phyloP scores from a whole-genome alignment of 2,113 vertebrate species.

The Andinoacara biseriatus region DNA sequence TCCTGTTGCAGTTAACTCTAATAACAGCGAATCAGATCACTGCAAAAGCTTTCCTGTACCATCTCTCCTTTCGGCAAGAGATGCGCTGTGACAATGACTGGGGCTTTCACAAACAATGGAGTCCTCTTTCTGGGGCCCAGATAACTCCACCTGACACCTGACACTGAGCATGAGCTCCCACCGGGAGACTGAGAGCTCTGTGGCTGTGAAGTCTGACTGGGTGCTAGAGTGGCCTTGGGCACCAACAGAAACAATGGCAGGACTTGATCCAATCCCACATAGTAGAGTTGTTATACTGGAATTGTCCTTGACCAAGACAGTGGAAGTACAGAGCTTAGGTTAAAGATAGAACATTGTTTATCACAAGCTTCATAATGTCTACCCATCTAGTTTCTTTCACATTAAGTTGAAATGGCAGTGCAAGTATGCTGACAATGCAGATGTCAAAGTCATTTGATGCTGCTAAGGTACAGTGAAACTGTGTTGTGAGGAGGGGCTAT shows the following conservation, averaged over 20 bases:
- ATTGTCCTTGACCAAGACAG: constrained; percentile 38
- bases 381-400: constrained; percentile 17
- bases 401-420: constrained; percentile 41
- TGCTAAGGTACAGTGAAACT: constrained; percentile 35
- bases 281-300: constrained; percentile 26
- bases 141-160: constrained; percentile 79
- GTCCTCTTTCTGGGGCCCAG: constrained; percentile 45
- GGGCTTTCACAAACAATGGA: constrained; percentile 72
- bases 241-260: constrained; percentile 20
- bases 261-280: constrained; percentile 52
- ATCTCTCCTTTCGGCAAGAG: constrained; percentile 62
- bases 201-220: constrained; percentile 51
- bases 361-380: constrained; percentile 20
- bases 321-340: constrained; percentile 2
- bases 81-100: constrained; percentile 70
- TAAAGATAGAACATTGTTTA: constrained; percentile 45
- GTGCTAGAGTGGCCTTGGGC: constrained; percentile 38
- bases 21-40: constrained; percentile 64
- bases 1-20: constrained; percentile 39
- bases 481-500: constrained; percentile 37
- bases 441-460: constrained; percentile 50
- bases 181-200: constrained; percentile 58
- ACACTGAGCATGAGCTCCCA: constrained; percentile 72
- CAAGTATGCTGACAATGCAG: constrained; percentile 57
- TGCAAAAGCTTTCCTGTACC: constrained; percentile 59